Base-by-base conservation (phyloP, 2,113 vertebrate genomes). In the Microcebus ravelobensis region DNA sequence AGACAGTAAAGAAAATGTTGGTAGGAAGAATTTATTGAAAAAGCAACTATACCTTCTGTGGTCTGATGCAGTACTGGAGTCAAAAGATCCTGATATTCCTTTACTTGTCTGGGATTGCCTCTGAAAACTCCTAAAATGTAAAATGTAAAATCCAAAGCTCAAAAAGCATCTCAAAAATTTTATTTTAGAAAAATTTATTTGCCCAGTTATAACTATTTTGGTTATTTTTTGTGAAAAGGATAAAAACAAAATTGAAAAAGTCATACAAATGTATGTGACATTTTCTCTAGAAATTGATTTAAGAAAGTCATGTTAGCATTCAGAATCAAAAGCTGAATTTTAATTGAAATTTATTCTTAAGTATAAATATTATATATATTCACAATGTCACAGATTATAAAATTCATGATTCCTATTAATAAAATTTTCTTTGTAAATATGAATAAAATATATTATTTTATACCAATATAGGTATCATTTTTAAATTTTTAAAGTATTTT, bases 11-110 rank as follows among this genome's bases (percentile, higher is more conserved):
- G 36, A 13, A 83, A 73, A 94, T 55, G 12, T 0, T 68, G 39
- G 36, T n/a, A 59, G 34, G n/a, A 74, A 84, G 23, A 91, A 63
- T n/a, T 8, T 79, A 96, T 95, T 80, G 50, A 67, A 94, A 92
- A 34, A 6, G 81, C 6, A 79, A 70, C 6, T 71, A 17, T 98
- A 99, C 99, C 99, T 96, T 99, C 99, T 93, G 97, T 97, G 21
- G 99, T 99, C 63, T 99, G 99, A 85, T 99, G 99, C 95, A 99
- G 98, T 94, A 99, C 96, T 45, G 99, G 99, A 23, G 99, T 98
- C 93, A 99, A 98, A 83, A 99, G 99, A 23, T 99, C 98, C 90
- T 99, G 98, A 97, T 99, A 99, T 31, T 99, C 99, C 88, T 99
- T 99, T 67, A 99, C 99, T 98, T 99, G 99, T 23, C 98, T 96